Evolutionary conservation across 1,140 invertebrate genomes (phyloP).

Genomic region (Berghia stephanieae): DNA sequence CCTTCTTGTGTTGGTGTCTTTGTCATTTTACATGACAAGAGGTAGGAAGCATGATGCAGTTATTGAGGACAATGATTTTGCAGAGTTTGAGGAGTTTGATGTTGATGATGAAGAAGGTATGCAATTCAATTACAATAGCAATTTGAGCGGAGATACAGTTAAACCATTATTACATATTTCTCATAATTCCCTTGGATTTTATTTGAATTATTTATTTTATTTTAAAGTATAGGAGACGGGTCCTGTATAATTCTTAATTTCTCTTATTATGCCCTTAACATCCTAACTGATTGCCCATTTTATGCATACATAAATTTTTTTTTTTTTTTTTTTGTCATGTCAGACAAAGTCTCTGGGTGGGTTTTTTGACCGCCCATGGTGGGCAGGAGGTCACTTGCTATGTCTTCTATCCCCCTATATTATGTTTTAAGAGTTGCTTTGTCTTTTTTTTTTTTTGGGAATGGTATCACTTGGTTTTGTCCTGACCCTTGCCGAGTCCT

Average conservation of each 20-base stretch:
- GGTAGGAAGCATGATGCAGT: slow-evolving; percentile 46
- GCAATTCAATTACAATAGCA: not conserved
- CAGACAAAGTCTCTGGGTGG: too few species aligned
- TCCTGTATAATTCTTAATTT: not conserved
- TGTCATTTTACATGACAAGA: not conserved
- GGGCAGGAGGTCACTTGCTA: too few species aligned
- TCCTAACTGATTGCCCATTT: too few species aligned
- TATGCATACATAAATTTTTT: not conserved
- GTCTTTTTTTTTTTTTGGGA: too few species aligned
- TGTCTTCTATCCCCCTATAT: too few species aligned
- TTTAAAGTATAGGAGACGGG: not conserved
- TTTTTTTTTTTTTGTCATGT: too few species aligned
- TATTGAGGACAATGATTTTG: slow-evolving; percentile 88
- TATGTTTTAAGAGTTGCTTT: too few species aligned
- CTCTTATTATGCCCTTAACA: not conserved
- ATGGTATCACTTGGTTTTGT: too few species aligned
- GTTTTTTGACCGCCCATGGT: too few species aligned
- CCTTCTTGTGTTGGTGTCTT: not conserved
- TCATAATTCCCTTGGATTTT: not conserved
- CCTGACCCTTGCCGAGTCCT: too few species aligned
- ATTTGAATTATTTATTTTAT: not conserved
- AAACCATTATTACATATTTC: too few species aligned
- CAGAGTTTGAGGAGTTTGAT: slow-evolving; percentile 92
- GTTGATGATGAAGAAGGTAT: slow-evolving; percentile 50
- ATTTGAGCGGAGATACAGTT: too few species aligned